Conservation (phyloP, 2,888 invertebrate genomes). For the Cerastoderma edule region DNA sequence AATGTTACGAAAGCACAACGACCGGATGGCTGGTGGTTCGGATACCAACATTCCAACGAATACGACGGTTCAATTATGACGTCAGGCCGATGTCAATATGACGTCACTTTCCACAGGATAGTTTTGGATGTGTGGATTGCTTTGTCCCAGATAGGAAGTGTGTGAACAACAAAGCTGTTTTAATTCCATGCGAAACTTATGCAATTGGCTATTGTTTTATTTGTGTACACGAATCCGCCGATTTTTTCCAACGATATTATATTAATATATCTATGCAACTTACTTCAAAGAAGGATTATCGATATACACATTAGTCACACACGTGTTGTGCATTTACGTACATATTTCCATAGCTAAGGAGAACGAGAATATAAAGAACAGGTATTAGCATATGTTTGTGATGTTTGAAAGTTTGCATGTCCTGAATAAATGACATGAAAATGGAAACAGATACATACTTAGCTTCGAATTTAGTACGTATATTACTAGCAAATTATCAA, state of each 20-base stretch:
- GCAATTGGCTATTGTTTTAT: neutral
- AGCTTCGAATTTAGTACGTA: too few relatives aligned
- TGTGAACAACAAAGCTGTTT: neutral
- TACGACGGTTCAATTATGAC: slow-evolving; percentile 4
- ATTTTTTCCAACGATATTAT: neutral
- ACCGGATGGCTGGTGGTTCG: slow-evolving; percentile 35
- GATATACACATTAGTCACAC: too few relatives aligned
- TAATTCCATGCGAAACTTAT: neutral
- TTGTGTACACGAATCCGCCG: too few relatives aligned
- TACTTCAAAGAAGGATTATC: too few relatives aligned
- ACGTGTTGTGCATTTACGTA: too few relatives aligned
- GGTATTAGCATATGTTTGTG: neutral
- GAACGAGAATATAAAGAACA: neutral
- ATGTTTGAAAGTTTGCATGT: too few relatives aligned
- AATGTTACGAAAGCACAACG: slow-evolving; percentile 56
- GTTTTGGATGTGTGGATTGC: neutral
- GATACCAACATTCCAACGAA: slow-evolving; percentile 11
- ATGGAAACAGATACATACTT: too few relatives aligned
- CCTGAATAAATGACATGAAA: too few relatives aligned
- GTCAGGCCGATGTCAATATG: slow-evolving; percentile 1
- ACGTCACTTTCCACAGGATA: slow-evolving; percentile 7
- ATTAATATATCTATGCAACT: neutral
- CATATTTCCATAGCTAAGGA: too few relatives aligned
- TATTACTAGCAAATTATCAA: too few relatives aligned
- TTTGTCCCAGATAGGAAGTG: neutral